Conservation (phyloP, 2,888 invertebrate genomes). For the Sphinx pinastri region DNA sequence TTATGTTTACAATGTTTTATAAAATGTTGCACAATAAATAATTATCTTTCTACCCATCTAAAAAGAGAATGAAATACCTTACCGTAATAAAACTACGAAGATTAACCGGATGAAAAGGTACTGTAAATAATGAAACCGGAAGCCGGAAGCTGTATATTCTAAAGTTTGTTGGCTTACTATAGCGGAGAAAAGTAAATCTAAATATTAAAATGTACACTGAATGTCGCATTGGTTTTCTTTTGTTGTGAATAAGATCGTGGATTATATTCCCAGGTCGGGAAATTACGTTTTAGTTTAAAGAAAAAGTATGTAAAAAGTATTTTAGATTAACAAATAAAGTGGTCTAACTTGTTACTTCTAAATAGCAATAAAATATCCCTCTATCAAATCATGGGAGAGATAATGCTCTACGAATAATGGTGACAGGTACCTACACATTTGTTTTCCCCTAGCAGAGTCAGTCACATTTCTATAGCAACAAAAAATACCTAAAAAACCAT, state of each 20-base stretch:
- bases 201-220: constrained; percentile 7
- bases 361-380: too few relatives aligned
- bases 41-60: too few relatives aligned
- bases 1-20: neutral
- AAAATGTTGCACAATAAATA: neutral
- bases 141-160: constrained; percentile 14
- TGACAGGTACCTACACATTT: too few relatives aligned
- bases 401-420: too few relatives aligned
- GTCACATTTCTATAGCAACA: too few relatives aligned
- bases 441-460: too few relatives aligned
- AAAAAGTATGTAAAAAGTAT: too few relatives aligned
- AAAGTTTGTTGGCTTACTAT: constrained; percentile 18
- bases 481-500: neutral
- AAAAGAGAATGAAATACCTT: neutral
- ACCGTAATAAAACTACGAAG: constrained; percentile 2
- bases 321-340: too few relatives aligned
- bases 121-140: constrained; percentile 18
- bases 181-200: constrained; percentile 14
- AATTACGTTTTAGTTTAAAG: too few relatives aligned
- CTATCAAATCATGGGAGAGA: too few relatives aligned
- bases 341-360: too few relatives aligned
- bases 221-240: neutral
- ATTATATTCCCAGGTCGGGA: too few relatives aligned
- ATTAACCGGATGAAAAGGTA: constrained; percentile 17
- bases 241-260: neutral